Evolutionary conservation across 2,888 invertebrate species (phyloP), one percentile per base, ranked within the genome.

Genomic region (Coelinius sp.): DNA sequence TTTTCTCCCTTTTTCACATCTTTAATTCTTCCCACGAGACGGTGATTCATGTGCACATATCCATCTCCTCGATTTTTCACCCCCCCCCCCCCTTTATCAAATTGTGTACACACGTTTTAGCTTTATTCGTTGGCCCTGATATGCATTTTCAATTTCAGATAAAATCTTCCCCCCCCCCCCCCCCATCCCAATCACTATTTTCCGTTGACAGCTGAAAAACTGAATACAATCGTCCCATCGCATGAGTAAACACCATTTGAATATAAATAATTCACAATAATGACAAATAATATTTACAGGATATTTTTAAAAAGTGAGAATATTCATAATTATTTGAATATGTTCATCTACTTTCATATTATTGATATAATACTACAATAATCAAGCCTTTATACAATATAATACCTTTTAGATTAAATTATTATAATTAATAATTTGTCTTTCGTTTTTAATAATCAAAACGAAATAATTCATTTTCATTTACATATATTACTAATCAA

Each of bases 1-100:
- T 35, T 20, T 25, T 46, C 53, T 41, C 52, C 24, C 25, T 62
- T 65, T 69, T 52, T 69, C 64, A 38, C 68, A 64, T 65, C 64
- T 63, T 52, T 64, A 65, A 56, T 56, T 70, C 65, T 68, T 75
- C 71, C 77, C 71, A 59, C 59, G 59, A 35, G 35, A 25, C 17
- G 59, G 35, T 59, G 59, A 59, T 59, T 59, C 59, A 59, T 35
- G 59, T 59, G 31, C 59, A 59, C 27, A 31, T 59, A 31, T 59
- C 27, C n/a, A 27, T 27, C 35, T 59, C 35, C 22, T 59, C 7
- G 59, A 17, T 20, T 59, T 59, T 49, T 49, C 46, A 75, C 73
- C 63, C 73, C 71, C 77, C 27, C 35, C 44, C 52, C 38, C n/a
- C n/a, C n/a, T n/a, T n/a, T n/a, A n/a, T 31, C 14, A 59, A 59